phyloP scores from a whole-genome alignment of 2,888 invertebrate species.

The Thyatira batis region DNA sequence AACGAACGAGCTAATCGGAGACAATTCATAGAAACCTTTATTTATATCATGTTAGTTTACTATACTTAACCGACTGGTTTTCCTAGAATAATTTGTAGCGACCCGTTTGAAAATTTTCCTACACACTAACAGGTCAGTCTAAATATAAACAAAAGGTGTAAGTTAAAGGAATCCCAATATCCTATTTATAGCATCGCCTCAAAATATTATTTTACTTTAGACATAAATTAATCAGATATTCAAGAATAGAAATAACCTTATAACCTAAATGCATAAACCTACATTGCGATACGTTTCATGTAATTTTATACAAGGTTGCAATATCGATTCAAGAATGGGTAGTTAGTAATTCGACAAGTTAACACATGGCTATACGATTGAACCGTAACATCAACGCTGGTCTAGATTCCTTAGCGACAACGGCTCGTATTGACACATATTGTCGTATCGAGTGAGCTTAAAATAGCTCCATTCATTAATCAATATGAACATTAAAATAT shows the following conservation, averaged over 20 bases:
- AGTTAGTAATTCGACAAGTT: background rate
- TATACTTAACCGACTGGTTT: too few relatives aligned
- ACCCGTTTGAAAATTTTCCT: too few relatives aligned
- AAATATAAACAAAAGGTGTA: background rate
- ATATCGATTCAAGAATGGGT: conserved; percentile 50
- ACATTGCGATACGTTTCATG: conserved; percentile 31
- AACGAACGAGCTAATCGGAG: too few relatives aligned
- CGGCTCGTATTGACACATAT: background rate
- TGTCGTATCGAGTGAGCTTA: background rate
- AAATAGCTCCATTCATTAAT: conserved; percentile 27
- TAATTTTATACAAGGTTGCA: conserved; percentile 55
- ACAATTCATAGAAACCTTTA: too few relatives aligned
- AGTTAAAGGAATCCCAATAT: background rate
- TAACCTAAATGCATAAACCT: conserved; percentile 31
- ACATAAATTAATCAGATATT: background rate
- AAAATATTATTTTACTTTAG: too few relatives aligned
- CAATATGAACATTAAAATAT: conserved; percentile 17
- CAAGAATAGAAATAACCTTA: conserved; percentile 7
- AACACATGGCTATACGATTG: background rate
- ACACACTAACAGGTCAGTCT: background rate
- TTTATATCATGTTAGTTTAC: too few relatives aligned
- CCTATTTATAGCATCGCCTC: background rate
- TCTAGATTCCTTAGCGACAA: background rate
- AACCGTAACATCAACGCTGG: background rate
- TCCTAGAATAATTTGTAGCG: too few relatives aligned